Percentiles rank a stretch among this genome's conserved stretches.
Conservation (phyloP, 2,113 vertebrate species). For the Heptranchias perlo region DNA sequence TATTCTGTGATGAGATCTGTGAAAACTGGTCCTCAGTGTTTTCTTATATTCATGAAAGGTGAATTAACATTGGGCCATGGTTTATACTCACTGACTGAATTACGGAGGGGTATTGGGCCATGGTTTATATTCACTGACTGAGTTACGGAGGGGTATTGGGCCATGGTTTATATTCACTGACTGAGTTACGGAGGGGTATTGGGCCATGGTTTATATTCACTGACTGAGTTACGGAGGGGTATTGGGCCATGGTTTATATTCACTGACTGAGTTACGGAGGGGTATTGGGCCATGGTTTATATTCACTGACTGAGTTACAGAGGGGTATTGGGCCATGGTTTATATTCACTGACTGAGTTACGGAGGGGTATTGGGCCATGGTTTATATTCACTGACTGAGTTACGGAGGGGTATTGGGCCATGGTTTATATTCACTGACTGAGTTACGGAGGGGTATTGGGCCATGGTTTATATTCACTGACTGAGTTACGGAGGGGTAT, state of each 20-base stretch:
- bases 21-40: background rate
- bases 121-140: background rate
- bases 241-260: background rate
- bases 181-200: background rate
- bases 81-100: background rate
- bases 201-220: background rate
- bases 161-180: background rate
- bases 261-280: background rate
- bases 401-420: background rate
- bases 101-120: background rate
- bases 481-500: background rate
- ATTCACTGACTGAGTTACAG: background rate
- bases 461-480: too few species aligned
- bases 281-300: background rate
- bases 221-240: background rate
- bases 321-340: background rate
- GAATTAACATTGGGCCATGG: background rate
- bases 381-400: background rate
- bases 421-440: background rate
- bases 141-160: background rate
- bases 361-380: background rate
- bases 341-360: background rate
- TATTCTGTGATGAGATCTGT: background rate
- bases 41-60: background rate
- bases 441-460: background rate